A percentile compares a stretch with the other conserved stretches of the same genome.
These are phyloP conservation scores for Lycophotia porphyrea DNA, from an alignment of 2,888 invertebrate genomes.

Conservation along the genomic window DNA sequence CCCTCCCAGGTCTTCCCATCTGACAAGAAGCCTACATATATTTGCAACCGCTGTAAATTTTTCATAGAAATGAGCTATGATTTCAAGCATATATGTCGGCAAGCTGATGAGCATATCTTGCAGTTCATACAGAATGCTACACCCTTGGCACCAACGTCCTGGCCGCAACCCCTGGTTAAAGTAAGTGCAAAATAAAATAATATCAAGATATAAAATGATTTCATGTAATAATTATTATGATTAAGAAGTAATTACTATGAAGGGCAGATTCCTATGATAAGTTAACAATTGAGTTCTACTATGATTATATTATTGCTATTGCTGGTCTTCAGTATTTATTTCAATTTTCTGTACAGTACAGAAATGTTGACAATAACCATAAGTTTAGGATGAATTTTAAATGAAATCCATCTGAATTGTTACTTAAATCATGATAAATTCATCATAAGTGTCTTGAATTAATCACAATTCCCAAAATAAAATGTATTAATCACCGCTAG, in stretches of 20 bases:
- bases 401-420: not conserved
- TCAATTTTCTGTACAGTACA: not conserved
- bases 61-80: constrained; percentile 93
- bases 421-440: not conserved
- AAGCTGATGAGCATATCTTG: constrained; percentile 93
- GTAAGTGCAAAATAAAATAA: constrained; percentile 72
- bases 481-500: not conserved
- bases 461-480: not conserved
- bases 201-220: not conserved
- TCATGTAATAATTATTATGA: not conserved
- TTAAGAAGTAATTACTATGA: not conserved
- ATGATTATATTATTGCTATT: not conserved
- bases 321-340: not conserved
- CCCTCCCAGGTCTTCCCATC: constrained; percentile 89
- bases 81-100: constrained; percentile 94
- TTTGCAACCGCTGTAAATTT: constrained; percentile 92
- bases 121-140: constrained; percentile 92
- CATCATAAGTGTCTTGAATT: not conserved
- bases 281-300: not conserved
- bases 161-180: constrained; percentile 83
- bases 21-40: constrained; percentile 94
- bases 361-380: not conserved
- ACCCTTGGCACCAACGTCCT: constrained; percentile 88
- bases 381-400: not conserved
- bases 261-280: not conserved